Evolutionary conservation across 2,888 invertebrate species (phyloP), one percentile per base, ranked within the genome.

Genomic region (Exocentrus adspersus): DNA sequence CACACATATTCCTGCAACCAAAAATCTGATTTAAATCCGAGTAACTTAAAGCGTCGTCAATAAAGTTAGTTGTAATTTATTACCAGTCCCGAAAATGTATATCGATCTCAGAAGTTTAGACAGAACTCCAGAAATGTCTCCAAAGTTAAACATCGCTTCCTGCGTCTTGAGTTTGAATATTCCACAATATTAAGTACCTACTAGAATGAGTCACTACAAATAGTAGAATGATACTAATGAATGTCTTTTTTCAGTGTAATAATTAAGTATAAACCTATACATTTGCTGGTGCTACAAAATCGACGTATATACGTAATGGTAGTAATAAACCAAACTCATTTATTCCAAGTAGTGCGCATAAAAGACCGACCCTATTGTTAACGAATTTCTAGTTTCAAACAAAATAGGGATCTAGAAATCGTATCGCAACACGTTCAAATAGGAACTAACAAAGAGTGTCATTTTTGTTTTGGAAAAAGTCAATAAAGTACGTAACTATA

Each of bases 351-450:
- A 37, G 21, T 52, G 20, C 52, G 12, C 52, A 41, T 37, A 52
- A 52, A 52, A 14, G 37, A n/a, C 37, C 32, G 32, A 52, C 51
- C 37, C 37, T 32, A 52, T 52, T 52, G 51, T 52, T 52, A 32
- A 37, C 12, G 32, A 52, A n/a, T 52, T 52, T 52, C 51, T 52
- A 52, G 52, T 52, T 52, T 32, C 52, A 52, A 52, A 52, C 32
- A 41, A 52, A 52, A 52, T 41, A 51, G 17, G 19, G n/a, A 37
- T 32, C 52, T 37, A 52, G 12, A 52, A 17, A 37, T n/a, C 30
- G 32, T 32, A 52, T 41, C 52, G 7, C 32, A 51, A 51, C 51
- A 17, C 30, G 32, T 51, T 51, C 24, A 51, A 37, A 52, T 52
- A 20, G 37, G 12, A 52, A 14, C 37, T 20, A 52, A 37, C 32